A percentile compares a stretch with the other conserved stretches of the same genome.
Conservation (phyloP, 2,888 invertebrate species). For the Apotomis betuletana region DNA sequence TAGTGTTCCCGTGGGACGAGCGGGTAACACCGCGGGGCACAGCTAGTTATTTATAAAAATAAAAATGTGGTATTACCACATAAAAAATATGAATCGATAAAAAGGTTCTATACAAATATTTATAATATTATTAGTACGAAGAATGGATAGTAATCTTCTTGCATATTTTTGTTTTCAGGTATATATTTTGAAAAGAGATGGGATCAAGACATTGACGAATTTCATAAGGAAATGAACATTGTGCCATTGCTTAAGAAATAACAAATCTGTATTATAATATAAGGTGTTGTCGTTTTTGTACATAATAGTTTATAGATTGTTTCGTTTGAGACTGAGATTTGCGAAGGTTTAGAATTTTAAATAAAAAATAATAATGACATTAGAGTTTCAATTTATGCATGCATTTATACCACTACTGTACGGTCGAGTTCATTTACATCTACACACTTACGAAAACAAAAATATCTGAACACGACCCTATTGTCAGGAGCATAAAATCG, state of each 20-base stretch:
- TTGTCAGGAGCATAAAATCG: too few species aligned
- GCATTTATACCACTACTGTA: too few species aligned
- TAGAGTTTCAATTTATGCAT: background rate
- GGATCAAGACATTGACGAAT: slow-evolving; percentile 92
- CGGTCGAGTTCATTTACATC: too few species aligned
- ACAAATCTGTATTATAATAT: background rate
- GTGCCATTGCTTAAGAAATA: slow-evolving; percentile 72
- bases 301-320: slow-evolving; percentile 32
- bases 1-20: too few species aligned
- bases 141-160: background rate
- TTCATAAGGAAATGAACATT: slow-evolving; percentile 92
- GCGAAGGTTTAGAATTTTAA: background rate
- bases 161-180: slow-evolving; percentile 57
- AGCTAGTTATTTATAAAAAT: too few species aligned
- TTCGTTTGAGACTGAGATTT: slow-evolving; percentile 17
- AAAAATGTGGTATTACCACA: too few species aligned
- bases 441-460: too few species aligned
- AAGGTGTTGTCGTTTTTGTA: slow-evolving; percentile 19
- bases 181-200: slow-evolving; percentile 97
- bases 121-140: too few species aligned
- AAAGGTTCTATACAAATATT: too few species aligned
- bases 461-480: too few species aligned
- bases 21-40: too few species aligned
- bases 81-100: too few species aligned
- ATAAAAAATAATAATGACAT: background rate